Percentiles rank a stretch among this genome's conserved stretches.
phyloP scores from a whole-genome alignment of 2,888 invertebrate genomes.

The Steromphala cineraria region DNA sequence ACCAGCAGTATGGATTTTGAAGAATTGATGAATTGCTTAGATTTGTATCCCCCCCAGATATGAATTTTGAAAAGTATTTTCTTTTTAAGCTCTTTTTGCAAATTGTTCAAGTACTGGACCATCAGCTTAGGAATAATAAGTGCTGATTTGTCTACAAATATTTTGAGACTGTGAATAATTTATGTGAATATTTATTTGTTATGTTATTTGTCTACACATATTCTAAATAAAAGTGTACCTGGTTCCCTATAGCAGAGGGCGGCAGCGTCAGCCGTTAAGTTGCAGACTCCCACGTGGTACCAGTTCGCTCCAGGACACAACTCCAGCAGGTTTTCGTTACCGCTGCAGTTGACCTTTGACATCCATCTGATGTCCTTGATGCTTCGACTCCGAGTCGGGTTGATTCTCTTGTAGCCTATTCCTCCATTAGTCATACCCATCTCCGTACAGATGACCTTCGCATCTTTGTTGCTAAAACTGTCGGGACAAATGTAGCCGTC shows the following conservation, averaged over 20 bases:
- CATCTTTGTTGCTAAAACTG: constrained; percentile 52
- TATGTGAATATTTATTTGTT: no score
- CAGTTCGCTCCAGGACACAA: constrained; percentile 42
- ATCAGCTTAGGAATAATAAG: no score
- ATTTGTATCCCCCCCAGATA: no score
- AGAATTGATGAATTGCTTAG: no score
- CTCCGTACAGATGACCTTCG: constrained; percentile 53
- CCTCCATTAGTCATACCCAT: constrained; percentile 49
- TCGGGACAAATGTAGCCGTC: constrained; percentile 55
- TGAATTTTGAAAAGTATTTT: no score
- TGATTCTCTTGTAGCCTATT: constrained; percentile 26
- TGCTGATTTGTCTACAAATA: no score
- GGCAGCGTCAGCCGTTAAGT: constrained; percentile 44
- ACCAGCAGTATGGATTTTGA: no score
- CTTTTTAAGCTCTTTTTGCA: no score
- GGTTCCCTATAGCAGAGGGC: constrained; percentile 49
- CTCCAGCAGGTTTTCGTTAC: constrained; percentile 45
- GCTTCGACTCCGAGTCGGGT: background rate
- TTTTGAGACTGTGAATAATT: background rate
- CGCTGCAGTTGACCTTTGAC: constrained; percentile 51
- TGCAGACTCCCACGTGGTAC: constrained; percentile 47
- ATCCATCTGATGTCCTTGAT: constrained; percentile 49
- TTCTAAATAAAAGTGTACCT: constrained; percentile 38
- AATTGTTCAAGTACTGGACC: no score
- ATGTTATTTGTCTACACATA: no score